A percentile compares a stretch with the other conserved stretches of the same genome.
phyloP scores from a whole-genome alignment of 2,797 vertebrate genomes.

The Bryconaethiops microstoma region DNA sequence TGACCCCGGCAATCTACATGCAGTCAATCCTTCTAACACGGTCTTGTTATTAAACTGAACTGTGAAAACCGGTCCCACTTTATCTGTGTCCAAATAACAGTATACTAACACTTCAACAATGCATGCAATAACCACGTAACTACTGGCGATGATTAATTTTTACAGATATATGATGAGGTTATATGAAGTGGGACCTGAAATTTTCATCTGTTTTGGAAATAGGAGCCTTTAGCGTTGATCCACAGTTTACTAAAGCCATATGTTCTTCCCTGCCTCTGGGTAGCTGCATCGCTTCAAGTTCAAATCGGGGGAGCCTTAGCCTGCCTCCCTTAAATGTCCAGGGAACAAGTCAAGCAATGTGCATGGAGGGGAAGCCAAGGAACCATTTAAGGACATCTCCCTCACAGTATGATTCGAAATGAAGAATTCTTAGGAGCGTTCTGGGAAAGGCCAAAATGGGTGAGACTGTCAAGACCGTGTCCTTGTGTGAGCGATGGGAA shows the following conservation, averaged over 20 bases:
- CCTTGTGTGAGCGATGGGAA: neutral
- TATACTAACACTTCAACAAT: no score
- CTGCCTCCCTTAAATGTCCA: conserved; percentile 22
- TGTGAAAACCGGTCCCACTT: no score
- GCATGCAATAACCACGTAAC: no score
- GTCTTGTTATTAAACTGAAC: neutral
- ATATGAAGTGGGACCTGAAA: no score
- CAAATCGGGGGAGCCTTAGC: neutral
- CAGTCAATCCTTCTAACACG: neutral
- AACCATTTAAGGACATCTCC: conserved; percentile 37
- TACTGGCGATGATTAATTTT: no score
- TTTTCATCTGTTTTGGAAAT: neutral
- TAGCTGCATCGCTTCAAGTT: conserved; percentile 3
- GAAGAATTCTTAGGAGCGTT: conserved; percentile 11
- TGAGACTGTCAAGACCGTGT: conserved; percentile 4
- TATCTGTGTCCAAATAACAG: no score
- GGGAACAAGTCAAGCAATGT: conserved; percentile 24
- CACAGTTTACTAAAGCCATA: neutral
- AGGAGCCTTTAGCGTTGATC: neutral
- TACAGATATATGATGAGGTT: no score
- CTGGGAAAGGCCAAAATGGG: conserved; percentile 2
- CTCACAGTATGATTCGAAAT: conserved; percentile 26
- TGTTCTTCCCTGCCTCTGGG: neutral
- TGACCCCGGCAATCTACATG: neutral
- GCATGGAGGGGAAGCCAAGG: neutral